A percentile compares a stretch with the other conserved stretches of the same genome.
phyloP scores from a whole-genome alignment of 1,140 invertebrate genomes.

The Cotesia chilonis region DNA sequence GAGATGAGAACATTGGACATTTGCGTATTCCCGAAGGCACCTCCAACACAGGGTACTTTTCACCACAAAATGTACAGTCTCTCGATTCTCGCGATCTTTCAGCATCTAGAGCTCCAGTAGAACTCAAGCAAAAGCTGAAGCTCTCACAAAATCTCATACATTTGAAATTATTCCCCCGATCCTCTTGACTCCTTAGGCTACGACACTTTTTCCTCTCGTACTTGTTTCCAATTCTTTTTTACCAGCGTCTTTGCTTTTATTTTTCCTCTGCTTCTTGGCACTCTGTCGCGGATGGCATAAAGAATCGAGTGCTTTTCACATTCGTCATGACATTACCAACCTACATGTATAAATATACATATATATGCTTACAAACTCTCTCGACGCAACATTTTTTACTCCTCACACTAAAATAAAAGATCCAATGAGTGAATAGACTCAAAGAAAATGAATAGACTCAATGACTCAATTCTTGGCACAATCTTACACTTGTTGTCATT shows the following conservation, averaged over 20 bases:
- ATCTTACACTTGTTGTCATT: too few species aligned
- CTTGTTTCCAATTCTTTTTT: conserved; percentile 1
- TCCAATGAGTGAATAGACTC: too few species aligned
- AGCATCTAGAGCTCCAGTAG: too few species aligned
- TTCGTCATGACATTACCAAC: conserved; percentile 2
- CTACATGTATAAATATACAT: neutral
- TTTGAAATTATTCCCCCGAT: conserved; percentile 14
- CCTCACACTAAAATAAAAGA: neutral
- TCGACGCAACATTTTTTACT: neutral
- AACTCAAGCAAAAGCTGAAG: too few species aligned
- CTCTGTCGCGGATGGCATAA: conserved; percentile 13
- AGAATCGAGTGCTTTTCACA: conserved; percentile 18
- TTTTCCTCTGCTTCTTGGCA: conserved; percentile 4
- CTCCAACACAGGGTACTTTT: conserved; percentile 19
- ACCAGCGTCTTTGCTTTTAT: neutral
- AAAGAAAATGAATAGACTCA: too few species aligned
- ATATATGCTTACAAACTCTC: neutral
- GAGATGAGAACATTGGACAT: conserved; percentile 19
- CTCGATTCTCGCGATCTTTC: neutral
- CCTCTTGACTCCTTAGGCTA: conserved; percentile 9
- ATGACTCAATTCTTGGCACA: too few species aligned
- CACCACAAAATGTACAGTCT: conserved; percentile 14
- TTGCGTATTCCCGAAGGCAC: conserved; percentile 13
- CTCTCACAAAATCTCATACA: conserved; percentile 14
- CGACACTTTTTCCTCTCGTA: conserved; percentile 9